These are phyloP conservation scores for Plectus sambesii DNA, from an alignment of 1,140 invertebrate species.

Conservation along the genomic window DNA sequence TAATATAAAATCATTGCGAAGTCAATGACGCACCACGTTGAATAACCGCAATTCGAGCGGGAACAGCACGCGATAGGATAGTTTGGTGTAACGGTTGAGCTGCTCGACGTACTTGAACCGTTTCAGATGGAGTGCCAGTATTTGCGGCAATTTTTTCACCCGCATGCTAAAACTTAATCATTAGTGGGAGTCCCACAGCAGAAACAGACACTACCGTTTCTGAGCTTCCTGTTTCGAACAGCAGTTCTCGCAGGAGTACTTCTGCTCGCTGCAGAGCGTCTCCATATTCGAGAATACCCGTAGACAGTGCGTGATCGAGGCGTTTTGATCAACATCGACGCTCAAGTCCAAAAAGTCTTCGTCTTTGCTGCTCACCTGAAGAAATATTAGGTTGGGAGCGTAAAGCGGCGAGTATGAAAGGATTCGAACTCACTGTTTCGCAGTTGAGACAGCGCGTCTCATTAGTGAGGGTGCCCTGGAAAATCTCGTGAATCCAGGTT, in stretches of 20 bases:
- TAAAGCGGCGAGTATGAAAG: background rate
- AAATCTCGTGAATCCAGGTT: constrained; percentile 97
- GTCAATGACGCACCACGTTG: constrained; percentile 71
- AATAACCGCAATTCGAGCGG: constrained; percentile 91
- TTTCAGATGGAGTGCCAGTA: constrained; percentile 92
- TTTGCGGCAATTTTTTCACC: constrained; percentile 93
- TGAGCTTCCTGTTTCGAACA: constrained; percentile 97
- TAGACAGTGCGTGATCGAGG: constrained; percentile 94
- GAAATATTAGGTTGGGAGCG: constrained; percentile 17
- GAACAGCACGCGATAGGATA: constrained; percentile 96
- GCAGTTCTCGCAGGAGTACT: constrained; percentile 99
- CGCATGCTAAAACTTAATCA: constrained; percentile 60
- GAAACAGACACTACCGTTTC: constrained; percentile 51
- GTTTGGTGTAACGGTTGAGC: constrained; percentile 93
- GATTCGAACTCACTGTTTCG: constrained; percentile 68
- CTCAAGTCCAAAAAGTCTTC: constrained; percentile 98
- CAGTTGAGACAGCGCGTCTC: constrained; percentile 98
- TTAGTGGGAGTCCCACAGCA: background rate
- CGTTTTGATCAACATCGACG: constrained; percentile 98
- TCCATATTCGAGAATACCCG: constrained; percentile 95
- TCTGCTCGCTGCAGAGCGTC: constrained; percentile 96
- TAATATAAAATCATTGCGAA: constrained; percentile 9
- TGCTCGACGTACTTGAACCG: constrained; percentile 99
- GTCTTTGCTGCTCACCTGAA: constrained; percentile 81
- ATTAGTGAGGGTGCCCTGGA: constrained; percentile 96